Conservation (phyloP, 2,797 vertebrate species). For the Gouania willdenowi region DNA sequence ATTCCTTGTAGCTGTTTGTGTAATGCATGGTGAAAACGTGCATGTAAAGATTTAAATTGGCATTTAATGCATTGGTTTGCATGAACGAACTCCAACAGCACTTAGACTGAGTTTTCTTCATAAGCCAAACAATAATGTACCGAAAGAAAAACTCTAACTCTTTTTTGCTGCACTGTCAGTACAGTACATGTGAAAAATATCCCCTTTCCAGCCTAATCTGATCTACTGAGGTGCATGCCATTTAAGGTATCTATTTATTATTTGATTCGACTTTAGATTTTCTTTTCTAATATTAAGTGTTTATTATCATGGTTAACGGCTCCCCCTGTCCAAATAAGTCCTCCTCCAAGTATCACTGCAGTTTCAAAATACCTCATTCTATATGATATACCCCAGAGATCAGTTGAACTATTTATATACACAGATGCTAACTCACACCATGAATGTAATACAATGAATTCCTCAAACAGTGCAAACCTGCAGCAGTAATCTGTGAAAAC, state of each 20-base stretch:
- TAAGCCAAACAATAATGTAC: conserved; percentile 23
- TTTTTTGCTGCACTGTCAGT: neutral
- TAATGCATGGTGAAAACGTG: conserved; percentile 15
- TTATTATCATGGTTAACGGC: conserved; percentile 61
- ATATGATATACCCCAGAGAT: conserved; percentile 22
- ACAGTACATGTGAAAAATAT: neutral
- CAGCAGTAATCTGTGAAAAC: conserved; percentile 20
- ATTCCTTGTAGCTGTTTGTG: conserved; percentile 12
- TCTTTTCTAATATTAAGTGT: conserved; percentile 42
- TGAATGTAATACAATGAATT: conserved; percentile 65
- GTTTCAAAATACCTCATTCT: conserved; percentile 27
- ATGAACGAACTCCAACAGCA: conserved; percentile 50
- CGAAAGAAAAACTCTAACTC: conserved; percentile 17
- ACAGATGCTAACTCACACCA: conserved; percentile 23
- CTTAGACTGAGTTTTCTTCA: conserved; percentile 39
- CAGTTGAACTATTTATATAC: conserved; percentile 32
- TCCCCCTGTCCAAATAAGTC: conserved; percentile 68
- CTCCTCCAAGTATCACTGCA: conserved; percentile 54
- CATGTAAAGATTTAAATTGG: conserved; percentile 43
- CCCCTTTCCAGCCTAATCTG: conserved; percentile 30
- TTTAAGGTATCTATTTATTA: conserved; percentile 56
- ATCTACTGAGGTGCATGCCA: conserved; percentile 73
- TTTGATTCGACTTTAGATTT: conserved; percentile 24
- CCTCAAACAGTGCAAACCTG: conserved; percentile 13
- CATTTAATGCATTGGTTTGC: conserved; percentile 51